Base-by-base conservation (phyloP, 2,888 invertebrate species). In the Argyresthia goedartella region DNA sequence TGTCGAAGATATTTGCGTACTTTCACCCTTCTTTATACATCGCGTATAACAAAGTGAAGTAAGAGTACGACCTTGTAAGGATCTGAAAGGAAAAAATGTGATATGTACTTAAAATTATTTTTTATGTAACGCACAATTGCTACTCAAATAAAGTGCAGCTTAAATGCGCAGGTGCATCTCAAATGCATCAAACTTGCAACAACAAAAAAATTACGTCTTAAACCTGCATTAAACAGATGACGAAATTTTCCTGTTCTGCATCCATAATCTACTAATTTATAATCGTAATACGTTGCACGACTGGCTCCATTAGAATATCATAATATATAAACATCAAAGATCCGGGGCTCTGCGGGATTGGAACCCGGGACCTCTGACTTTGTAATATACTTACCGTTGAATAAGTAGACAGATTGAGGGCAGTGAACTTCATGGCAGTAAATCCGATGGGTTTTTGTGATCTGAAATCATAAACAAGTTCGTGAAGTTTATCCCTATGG, bases 341-440 rank as follows among this genome's bases (percentile, higher is more conserved):
- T 6, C 25, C 25, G 25, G 3, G 25, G 25, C 25, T 25, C 25
- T 6, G 25, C 2, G 25, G 25, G 25, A 25, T 25, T 25, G 25
- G 25, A 25, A 25, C 25, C 25, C 6, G 25, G 25, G 25, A 25
- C 6, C 25, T 25, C 25, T 25, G 25, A 25, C 25, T 25, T 25
- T 25, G 25, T 77, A 25, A 25, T 69, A 25, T 25, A 4, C 25
- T 25, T 25, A 86, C 85, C 64, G 78, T 65, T 13, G 79, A 74
- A 60, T 81, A 85, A 1, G 84, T 85, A 0, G 76, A 71, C 1
- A 84, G 71, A 4, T 76, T 76, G 50, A 86, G 81, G 56, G 81
- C 72, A 8, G 82, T 85, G 53, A 84, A 85, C 52, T 77, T 77
- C 82, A 82, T 79, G 36, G 85, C 81, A 34, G 86, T 85, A 55